Percentiles rank a stretch among this genome's conserved stretches.
phyloP scores from a whole-genome alignment of 1,140 invertebrate genomes.

The Drosophila elegans region DNA sequence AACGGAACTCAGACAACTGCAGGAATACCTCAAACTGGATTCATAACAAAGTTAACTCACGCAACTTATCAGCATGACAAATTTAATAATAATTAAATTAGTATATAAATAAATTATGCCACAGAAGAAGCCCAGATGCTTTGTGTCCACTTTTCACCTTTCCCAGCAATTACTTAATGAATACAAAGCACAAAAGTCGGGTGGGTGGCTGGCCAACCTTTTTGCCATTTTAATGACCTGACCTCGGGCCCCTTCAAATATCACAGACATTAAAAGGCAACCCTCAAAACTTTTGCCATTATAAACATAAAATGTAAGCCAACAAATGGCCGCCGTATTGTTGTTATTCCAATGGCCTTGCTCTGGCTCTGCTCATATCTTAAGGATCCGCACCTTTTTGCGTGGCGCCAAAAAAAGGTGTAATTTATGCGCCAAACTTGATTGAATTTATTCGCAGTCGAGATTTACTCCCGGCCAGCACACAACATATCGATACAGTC shows the following conservation, averaged over 20 bases:
- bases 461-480: constrained; percentile 36
- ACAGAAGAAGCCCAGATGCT: constrained; percentile 40
- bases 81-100: constrained; percentile 80
- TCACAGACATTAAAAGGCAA: constrained; percentile 53
- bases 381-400: constrained; percentile 26
- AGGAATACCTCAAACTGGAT: constrained; percentile 11
- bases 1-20: constrained; percentile 28
- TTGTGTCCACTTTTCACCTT: constrained; percentile 43
- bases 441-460: constrained; percentile 68
- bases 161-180: constrained; percentile 74
- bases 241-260: constrained; percentile 43
- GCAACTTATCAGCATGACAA: constrained; percentile 57
- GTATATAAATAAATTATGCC: constrained; percentile 72
- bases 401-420: constrained; percentile 34
- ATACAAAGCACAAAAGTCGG: constrained; percentile 49
- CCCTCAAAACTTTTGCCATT: constrained; percentile 75
- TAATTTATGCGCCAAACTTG: constrained; percentile 75
- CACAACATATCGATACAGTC: constrained; percentile 44
- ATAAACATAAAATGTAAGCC: constrained; percentile 64
- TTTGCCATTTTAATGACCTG: constrained; percentile 58
- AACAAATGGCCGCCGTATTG: constrained; percentile 50
- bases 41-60: constrained; percentile 30
- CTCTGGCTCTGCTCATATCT: constrained; percentile 3
- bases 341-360: constrained; percentile 31
- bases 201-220: constrained; percentile 29